phyloP scores from a whole-genome alignment of 1,140 invertebrate species.

The Caenorhabditis brenneri region DNA sequence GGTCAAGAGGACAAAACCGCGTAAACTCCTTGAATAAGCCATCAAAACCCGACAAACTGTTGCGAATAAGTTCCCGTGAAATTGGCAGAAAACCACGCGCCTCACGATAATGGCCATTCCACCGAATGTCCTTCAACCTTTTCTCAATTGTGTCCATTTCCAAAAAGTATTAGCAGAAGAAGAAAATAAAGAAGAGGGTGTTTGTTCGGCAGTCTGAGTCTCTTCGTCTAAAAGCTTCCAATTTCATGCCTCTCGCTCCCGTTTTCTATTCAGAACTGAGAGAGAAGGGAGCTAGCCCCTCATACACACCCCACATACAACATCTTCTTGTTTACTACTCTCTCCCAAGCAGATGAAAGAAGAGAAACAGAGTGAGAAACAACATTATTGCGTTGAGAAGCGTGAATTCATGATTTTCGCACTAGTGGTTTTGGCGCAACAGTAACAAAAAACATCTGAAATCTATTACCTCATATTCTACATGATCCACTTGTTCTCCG shows the following conservation, averaged over 20 bases:
- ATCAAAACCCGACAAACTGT: neutral
- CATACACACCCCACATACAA: neutral
- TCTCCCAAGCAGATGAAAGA: neutral
- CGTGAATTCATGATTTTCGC: too few relatives aligned
- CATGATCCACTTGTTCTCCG: constrained; percentile 29
- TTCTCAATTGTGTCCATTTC: neutral
- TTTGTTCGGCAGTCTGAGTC: constrained; percentile 5
- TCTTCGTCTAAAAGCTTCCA: neutral
- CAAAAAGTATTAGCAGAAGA: neutral
- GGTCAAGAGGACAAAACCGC: too few relatives aligned
- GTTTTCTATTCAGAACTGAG: constrained; percentile 10
- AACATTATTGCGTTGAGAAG: too few relatives aligned
- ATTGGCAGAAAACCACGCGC: neutral
- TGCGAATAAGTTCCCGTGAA: neutral
- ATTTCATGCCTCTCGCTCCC: too few relatives aligned
- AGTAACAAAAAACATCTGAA: too few relatives aligned
- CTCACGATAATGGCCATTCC: neutral
- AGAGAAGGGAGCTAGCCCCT: neutral
- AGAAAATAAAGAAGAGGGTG: neutral
- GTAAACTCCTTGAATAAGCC: neutral
- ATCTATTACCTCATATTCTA: constrained; percentile 35
- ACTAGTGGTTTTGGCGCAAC: too few relatives aligned
- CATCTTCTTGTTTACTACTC: constrained; percentile 25
- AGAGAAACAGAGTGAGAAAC: too few relatives aligned
- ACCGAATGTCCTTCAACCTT: neutral